Percentiles rank a stretch among this genome's conserved stretches.
These are phyloP conservation scores for Zygogramma bicolorata DNA, from an alignment of 2,888 invertebrate genomes.

Conservation along the genomic window DNA sequence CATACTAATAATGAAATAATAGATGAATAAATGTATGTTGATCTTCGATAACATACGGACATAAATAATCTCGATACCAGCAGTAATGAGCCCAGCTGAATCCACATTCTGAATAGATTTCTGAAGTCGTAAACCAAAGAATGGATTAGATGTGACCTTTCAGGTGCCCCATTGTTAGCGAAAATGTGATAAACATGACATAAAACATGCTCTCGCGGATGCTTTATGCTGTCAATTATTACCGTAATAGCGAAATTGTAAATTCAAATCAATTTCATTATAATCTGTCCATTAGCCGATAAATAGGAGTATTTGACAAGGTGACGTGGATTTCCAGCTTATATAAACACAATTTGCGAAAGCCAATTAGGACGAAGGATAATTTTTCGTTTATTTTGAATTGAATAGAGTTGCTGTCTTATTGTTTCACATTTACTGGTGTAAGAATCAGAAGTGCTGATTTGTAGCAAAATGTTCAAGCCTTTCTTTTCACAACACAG, in stretches of 20 bases:
- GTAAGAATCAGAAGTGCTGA: not conserved
- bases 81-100: not conserved
- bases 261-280: conserved; percentile 46
- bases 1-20: too few relatives aligned
- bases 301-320: conserved; percentile 38
- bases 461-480: not conserved
- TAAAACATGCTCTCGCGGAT: conserved; percentile 42
- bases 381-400: conserved; percentile 7
- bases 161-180: conserved; percentile 24
- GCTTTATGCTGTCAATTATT: conserved; percentile 50
- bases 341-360: conserved; percentile 26
- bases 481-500: not conserved
- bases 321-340: conserved; percentile 33
- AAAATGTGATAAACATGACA: conserved; percentile 40
- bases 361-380: conserved; percentile 16
- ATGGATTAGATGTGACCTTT: conserved; percentile 25
- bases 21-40: not conserved
- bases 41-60: not conserved
- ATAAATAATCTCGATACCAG: not conserved
- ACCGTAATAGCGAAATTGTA: conserved; percentile 41
- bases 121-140: not conserved
- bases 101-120: not conserved
- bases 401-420: conserved; percentile 2
- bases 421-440: not conserved
- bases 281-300: conserved; percentile 40